Evolutionary conservation across 92 coral and sea anemone species (phyloP).

Genomic region (Umimayanthus kanabou): DNA sequence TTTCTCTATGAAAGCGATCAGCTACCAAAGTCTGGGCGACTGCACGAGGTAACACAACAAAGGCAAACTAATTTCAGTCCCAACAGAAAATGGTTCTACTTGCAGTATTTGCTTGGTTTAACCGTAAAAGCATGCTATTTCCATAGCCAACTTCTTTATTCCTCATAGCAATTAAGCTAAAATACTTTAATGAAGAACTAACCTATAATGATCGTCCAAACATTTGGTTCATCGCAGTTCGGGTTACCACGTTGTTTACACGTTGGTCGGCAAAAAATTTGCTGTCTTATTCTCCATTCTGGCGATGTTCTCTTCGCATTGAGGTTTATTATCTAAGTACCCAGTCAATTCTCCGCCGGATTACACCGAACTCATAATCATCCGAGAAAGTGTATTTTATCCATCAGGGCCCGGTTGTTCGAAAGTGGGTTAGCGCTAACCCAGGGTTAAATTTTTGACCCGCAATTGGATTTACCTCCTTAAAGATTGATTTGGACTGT

Average conservation of each 20-base stretch:
- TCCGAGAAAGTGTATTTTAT: background rate
- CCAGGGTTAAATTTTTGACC: too few species aligned
- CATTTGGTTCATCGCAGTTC: background rate
- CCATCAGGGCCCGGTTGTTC: too few species aligned
- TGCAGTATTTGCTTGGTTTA: background rate
- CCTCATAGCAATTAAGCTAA: background rate
- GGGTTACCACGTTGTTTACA: background rate
- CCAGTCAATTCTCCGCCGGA: background rate
- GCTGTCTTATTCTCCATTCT: background rate
- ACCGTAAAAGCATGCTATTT: background rate
- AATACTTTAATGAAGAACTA: background rate
- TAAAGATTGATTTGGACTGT: too few species aligned
- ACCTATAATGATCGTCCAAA: background rate
- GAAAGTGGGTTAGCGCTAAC: too few species aligned
- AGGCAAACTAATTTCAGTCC: background rate
- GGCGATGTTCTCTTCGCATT: background rate
- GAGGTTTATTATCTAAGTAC: background rate
- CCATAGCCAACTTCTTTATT: background rate
- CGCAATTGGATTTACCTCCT: too few species aligned
- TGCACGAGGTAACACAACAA: background rate
- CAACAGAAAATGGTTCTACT: conserved; percentile 7
- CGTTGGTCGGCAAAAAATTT: background rate
- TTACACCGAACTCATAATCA: background rate
- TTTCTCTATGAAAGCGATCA: background rate
- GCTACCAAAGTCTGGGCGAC: background rate